These are phyloP conservation scores for Heliconius aoede DNA, from an alignment of 2,888 invertebrate genomes.

Conservation along the genomic window DNA sequence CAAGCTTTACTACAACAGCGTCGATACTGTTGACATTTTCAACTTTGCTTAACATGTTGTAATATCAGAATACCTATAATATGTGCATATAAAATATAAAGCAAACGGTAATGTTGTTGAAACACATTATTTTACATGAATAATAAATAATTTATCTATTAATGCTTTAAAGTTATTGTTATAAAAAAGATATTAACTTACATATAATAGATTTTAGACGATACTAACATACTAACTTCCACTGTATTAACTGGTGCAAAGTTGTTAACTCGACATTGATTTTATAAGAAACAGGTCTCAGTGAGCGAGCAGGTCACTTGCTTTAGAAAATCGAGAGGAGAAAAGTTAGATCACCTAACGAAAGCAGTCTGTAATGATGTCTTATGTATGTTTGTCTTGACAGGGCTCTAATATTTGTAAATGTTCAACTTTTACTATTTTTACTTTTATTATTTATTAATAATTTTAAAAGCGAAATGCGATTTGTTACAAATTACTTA, in stretches of 20 bases:
- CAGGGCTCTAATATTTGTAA: constrained; percentile 54
- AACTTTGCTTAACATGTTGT: background rate
- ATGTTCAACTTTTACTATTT: constrained; percentile 57
- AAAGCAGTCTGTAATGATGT: constrained; percentile 63
- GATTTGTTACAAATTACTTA: background rate
- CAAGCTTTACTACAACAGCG: background rate
- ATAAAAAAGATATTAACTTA: background rate
- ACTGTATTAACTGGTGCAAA: constrained; percentile 56
- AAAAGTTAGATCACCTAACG: constrained; percentile 67
- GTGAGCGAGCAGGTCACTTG: constrained; percentile 36
- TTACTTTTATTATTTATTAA: constrained; percentile 35
- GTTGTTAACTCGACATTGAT: constrained; percentile 39
- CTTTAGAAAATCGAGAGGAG: constrained; percentile 55
- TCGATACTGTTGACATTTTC: background rate
- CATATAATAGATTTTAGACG: background rate
- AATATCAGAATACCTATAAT: background rate
- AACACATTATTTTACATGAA: background rate
- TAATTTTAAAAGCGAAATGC: background rate
- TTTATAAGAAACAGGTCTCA: constrained; percentile 40
- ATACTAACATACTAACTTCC: constrained; percentile 12
- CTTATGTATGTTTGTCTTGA: too few relatives aligned
- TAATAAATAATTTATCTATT: background rate
- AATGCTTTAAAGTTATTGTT: background rate
- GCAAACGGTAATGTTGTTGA: background rate
- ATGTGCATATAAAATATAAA: background rate